These are phyloP conservation scores for Bufo gargarizans DNA, from an alignment of 2,113 vertebrate species.

Conservation along the genomic window DNA sequence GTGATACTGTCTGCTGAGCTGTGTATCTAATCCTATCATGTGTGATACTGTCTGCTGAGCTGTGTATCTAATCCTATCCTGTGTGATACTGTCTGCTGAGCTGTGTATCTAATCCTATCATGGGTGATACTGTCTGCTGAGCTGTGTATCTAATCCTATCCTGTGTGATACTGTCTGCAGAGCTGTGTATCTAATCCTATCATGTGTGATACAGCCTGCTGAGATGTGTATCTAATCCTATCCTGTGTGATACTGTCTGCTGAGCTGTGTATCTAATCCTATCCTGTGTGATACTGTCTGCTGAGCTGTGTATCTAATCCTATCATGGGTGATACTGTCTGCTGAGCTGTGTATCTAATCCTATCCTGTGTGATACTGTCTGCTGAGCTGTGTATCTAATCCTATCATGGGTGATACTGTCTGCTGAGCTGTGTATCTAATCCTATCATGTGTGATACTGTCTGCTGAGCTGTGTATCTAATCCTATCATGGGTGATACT, in stretches of 20 bases:
- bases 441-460: not conserved
- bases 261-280: not conserved
- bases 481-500: too few relatives aligned
- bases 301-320: too few relatives aligned
- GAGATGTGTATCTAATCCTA: too few relatives aligned
- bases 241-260: too few relatives aligned
- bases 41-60: not conserved
- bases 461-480: not conserved
- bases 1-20: not conserved
- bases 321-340: too few relatives aligned
- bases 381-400: too few relatives aligned
- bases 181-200: not conserved
- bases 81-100: not conserved
- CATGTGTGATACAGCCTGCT: not conserved
- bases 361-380: not conserved
- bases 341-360: not conserved
- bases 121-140: not conserved
- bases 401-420: too few relatives aligned
- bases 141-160: too few relatives aligned
- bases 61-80: too few relatives aligned
- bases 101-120: not conserved
- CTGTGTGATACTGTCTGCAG: not conserved
- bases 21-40: not conserved
- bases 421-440: not conserved
- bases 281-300: not conserved